Evolutionary conservation across 30 jellyfish, hydroid and myxozoan genomes (phyloP).

Genomic region (Catostylus mosaicus): DNA sequence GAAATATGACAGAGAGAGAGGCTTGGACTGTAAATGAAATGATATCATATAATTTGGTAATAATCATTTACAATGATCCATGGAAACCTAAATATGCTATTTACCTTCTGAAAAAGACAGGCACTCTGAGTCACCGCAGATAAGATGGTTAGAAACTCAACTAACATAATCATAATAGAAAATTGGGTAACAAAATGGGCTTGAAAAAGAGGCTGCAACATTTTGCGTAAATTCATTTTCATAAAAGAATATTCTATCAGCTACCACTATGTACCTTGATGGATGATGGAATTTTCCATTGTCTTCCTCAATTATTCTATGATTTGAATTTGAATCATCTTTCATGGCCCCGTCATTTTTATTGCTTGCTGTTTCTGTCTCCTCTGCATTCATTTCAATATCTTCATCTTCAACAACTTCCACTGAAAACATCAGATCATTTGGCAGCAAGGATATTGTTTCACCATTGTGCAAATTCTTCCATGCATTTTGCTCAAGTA

Average conservation of each 20-base stretch:
- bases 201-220: not conserved
- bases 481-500: conserved; percentile 1
- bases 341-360: not conserved
- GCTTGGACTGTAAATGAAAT: too few relatives aligned
- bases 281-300: not conserved
- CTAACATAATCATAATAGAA: too few relatives aligned
- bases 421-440: not conserved
- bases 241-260: not conserved
- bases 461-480: not conserved
- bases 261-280: not conserved
- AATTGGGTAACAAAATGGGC: too few relatives aligned
- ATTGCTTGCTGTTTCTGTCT: not conserved
- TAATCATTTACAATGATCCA: too few relatives aligned
- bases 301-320: not conserved
- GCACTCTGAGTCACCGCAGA: too few relatives aligned
- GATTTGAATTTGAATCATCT: not conserved
- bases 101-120: too few relatives aligned
- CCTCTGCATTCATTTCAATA: not conserved
- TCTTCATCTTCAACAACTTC: not conserved
- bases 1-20: too few relatives aligned
- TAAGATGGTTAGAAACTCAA: too few relatives aligned
- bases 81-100: too few relatives aligned
- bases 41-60: too few relatives aligned
- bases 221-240: not conserved
- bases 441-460: not conserved